Evolutionary conservation across 1,140 invertebrate genomes (phyloP), one percentile per base, ranked within the genome.

Genomic region (Micrasema longulum): DNA sequence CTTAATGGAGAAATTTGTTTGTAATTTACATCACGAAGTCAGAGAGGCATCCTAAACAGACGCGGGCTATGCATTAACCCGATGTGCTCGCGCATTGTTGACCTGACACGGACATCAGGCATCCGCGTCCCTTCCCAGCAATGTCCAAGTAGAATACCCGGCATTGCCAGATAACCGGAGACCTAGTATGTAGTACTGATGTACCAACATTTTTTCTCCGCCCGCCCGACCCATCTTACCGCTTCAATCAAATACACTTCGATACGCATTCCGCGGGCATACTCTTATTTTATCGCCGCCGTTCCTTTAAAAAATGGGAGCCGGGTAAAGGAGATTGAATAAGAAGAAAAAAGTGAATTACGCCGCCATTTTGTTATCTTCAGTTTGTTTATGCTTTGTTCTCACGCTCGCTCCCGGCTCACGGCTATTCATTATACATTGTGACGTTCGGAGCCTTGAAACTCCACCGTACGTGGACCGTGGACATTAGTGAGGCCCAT

Each of bases 231-330:
- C 9, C 14, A 6, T 16, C 20, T 18, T n/a, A 11, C 35, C 65
- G 57, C 62, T 55, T 63, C 69, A 71, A 74, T 71, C 68, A 71
- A 60, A 60, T 41, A 41, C 73, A 68, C 52, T 74, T 74, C 73
- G 73, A 74, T 70, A 71, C 73, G 73, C 73, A 74, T 74, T 74
- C 73, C 73, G 55, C 60, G 7, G 65, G n/a, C 50, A 60, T 70
- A 69, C 67, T 74, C 43, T 70, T 53, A 60, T 66, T 74, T 74
- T 70, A 62, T 74, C 20, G 23, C 38, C 7, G 53, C 43, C 22
- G 65, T 47, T 47, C 43, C 52, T 31, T 31, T 31, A 31, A 53
- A 23, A 50, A 65, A 65, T 65, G 48, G 69, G 47, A 50, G 26
- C 14, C 48, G 36, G 36, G 47, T 50, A 50, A 35, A 66, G 45